Evolutionary conservation across 2,797 vertebrate species (phyloP).

Genomic region (Taeniopygia guttata): DNA sequence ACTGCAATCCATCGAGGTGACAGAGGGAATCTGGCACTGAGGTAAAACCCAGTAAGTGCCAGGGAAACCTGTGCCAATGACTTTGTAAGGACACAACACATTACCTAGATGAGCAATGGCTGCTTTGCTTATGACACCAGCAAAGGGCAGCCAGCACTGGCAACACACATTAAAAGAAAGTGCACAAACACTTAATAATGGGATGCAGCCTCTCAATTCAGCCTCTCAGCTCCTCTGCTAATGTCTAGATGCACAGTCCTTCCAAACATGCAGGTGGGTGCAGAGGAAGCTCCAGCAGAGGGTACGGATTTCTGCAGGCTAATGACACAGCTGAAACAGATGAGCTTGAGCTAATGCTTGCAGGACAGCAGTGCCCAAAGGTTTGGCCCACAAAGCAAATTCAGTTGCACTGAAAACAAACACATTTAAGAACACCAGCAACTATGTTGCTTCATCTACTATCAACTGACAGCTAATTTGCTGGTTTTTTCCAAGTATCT

Average conservation of each 20-base stretch:
- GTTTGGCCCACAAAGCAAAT: background rate
- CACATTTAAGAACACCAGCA: background rate
- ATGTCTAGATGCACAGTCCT: background rate
- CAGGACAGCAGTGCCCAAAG: background rate
- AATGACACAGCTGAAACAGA: background rate
- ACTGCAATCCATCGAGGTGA: background rate
- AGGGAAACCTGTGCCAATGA: slow-evolving; percentile 34
- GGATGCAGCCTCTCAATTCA: background rate
- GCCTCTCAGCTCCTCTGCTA: background rate
- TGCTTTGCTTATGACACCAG: background rate
- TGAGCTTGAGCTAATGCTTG: background rate
- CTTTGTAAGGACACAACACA: slow-evolving; percentile 32
- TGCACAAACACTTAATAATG: background rate
- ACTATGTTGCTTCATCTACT: background rate
- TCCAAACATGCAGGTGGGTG: background rate
- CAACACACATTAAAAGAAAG: background rate
- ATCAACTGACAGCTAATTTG: background rate
- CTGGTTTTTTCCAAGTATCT: background rate
- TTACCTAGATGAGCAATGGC: background rate
- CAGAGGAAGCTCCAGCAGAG: background rate
- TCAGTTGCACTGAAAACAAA: background rate
- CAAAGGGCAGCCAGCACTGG: background rate
- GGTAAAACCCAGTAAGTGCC: background rate
- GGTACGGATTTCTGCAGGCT: background rate
- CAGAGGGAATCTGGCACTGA: background rate